Percentiles rank a stretch among this genome's conserved stretches.
These are phyloP conservation scores for Hedya salicella DNA, from an alignment of 2,888 invertebrate genomes.

Conservation along the genomic window DNA sequence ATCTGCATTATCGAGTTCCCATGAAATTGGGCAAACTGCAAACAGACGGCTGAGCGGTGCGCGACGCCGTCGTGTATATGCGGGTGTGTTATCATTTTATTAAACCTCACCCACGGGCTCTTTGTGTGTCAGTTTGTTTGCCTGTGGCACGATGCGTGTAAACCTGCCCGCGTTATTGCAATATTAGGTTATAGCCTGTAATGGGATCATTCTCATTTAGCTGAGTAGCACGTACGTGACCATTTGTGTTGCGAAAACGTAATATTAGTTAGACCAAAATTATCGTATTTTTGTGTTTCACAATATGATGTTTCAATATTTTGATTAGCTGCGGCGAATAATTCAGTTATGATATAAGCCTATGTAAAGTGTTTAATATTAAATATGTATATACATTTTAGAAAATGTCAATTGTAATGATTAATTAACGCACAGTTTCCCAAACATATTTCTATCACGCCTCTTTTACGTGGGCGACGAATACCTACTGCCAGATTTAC, in stretches of 20 bases:
- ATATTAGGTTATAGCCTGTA: slow-evolving; percentile 25
- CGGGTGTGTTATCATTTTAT: slow-evolving; percentile 33
- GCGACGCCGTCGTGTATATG: no score
- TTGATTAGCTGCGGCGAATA: neutral
- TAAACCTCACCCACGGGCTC: slow-evolving; percentile 12
- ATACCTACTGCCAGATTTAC: no score
- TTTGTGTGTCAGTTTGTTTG: slow-evolving; percentile 24
- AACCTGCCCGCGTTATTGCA: slow-evolving; percentile 12
- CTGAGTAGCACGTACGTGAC: slow-evolving; percentile 28
- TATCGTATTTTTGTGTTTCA: neutral
- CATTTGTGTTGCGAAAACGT: slow-evolving; percentile 21
- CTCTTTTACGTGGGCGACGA: no score
- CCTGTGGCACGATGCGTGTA: slow-evolving; percentile 9
- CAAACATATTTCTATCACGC: no score
- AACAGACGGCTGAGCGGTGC: no score
- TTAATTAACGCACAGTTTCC: no score
- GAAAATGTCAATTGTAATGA: no score
- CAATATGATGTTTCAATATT: neutral
- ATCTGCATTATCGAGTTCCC: slow-evolving; percentile 24
- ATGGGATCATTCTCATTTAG: slow-evolving; percentile 36
- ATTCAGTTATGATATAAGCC: no score
- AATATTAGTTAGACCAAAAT: slow-evolving; percentile 20
- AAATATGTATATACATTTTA: no score
- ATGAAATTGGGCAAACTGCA: slow-evolving; percentile 18
- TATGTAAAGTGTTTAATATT: no score